A percentile compares a stretch with the other conserved stretches of the same genome.
Evolutionary conservation across 2,113 vertebrate species (phyloP).

Genomic region (human (Homo sapiens)): DNA sequence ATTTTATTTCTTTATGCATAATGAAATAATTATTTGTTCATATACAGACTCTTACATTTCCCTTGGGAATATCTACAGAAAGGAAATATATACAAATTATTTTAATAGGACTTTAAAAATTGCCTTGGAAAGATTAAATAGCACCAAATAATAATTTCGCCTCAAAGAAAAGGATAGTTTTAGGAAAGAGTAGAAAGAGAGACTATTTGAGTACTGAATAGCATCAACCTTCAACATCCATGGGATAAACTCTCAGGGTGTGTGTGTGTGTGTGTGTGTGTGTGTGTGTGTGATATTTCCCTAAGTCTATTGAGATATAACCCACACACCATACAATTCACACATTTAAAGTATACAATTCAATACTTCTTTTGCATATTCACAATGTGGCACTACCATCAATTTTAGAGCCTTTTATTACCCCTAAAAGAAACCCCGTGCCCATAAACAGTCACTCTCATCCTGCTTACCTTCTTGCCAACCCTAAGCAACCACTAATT

Average conservation of each 20-base stretch:
- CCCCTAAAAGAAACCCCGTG: background rate
- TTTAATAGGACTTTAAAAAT: slow-evolving; percentile 28
- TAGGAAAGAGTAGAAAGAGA: background rate
- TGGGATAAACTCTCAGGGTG: background rate
- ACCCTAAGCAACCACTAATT: background rate
- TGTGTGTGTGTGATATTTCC: background rate
- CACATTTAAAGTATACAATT: background rate
- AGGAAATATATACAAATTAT: background rate
- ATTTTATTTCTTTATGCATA: slow-evolving; percentile 49
- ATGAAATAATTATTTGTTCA: slow-evolving; percentile 50
- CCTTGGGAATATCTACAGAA: background rate
- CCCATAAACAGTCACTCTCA: background rate
- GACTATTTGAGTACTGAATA: background rate
- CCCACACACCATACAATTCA: background rate
- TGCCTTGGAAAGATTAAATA: background rate
- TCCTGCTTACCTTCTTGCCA: accelerated
- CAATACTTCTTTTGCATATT: background rate
- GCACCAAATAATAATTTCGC: background rate
- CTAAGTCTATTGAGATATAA: background rate
- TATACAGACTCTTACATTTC: background rate
- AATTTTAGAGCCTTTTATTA: background rate
- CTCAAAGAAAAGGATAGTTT: background rate
- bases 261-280: background rate
- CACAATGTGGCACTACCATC: background rate
- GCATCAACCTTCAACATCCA: background rate